A percentile compares a stretch with the other conserved stretches of the same genome.
phyloP scores from a whole-genome alignment of 1,140 invertebrate species.

The Drosophila hydei region DNA sequence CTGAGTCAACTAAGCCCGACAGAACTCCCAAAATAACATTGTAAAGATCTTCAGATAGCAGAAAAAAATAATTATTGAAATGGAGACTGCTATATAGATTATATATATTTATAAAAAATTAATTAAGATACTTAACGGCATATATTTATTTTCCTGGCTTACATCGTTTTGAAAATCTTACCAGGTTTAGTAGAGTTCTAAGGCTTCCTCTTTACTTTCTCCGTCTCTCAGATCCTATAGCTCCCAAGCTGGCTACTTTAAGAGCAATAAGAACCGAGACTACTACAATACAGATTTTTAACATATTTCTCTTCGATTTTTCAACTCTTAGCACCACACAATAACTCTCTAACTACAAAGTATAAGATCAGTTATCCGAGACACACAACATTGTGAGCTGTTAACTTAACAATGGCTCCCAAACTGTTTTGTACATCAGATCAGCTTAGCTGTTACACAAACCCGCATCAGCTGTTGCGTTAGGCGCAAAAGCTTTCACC shows the following conservation, averaged over 20 bases:
- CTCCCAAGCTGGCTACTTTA: no score
- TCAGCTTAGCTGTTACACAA: constrained; percentile 14
- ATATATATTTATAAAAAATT: no score
- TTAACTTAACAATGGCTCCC: background rate
- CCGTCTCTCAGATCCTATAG: no score
- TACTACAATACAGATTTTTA: no score
- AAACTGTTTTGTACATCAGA: constrained; percentile 4
- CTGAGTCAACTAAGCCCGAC: constrained; percentile 31
- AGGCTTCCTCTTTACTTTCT: no score
- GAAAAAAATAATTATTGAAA: background rate
- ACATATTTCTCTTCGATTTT: no score
- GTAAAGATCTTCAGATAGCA: background rate
- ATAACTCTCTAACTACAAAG: background rate
- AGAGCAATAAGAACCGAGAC: no score
- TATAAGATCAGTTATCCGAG: constrained; percentile 14
- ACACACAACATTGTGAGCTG: no score
- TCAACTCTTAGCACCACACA: background rate
- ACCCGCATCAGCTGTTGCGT: constrained; percentile 5
- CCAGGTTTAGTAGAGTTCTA: no score
- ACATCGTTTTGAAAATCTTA: no score
- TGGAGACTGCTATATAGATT: background rate
- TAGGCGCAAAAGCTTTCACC: constrained; percentile 54
- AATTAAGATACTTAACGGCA: no score
- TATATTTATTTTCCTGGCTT: no score
- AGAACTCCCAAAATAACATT: background rate